Percentiles rank a stretch among this genome's conserved stretches.
Conservation (phyloP, 2,797 vertebrate species). For the Danio jaintianensis region DNA sequence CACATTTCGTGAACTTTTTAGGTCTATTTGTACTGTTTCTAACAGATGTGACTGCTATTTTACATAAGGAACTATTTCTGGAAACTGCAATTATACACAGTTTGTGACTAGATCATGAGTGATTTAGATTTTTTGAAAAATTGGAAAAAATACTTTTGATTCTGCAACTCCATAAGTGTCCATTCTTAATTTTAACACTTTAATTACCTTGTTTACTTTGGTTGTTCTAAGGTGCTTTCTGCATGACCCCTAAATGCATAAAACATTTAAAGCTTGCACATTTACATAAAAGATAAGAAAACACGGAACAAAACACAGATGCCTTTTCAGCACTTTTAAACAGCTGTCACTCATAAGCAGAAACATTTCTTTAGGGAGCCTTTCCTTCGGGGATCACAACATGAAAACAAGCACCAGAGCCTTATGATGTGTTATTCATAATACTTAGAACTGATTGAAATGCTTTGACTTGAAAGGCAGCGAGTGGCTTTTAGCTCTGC, state of each 20-base stretch:
- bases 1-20: too few relatives aligned
- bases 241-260: too few relatives aligned
- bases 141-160: too few relatives aligned
- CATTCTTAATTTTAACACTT: neutral
- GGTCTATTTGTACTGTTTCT: too few relatives aligned
- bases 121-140: too few relatives aligned
- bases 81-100: too few relatives aligned
- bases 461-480: slow-evolving; percentile 25
- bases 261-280: neutral
- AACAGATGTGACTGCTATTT: too few relatives aligned
- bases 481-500: slow-evolving; percentile 51
- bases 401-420: slow-evolving; percentile 14
- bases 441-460: slow-evolving; percentile 43
- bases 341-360: slow-evolving; percentile 22
- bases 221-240: neutral
- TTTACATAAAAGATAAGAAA: slow-evolving; percentile 1
- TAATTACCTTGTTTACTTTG: neutral
- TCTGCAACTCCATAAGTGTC: neutral
- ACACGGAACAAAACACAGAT: neutral
- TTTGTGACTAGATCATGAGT: too few relatives aligned
- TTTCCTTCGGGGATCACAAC: neutral
- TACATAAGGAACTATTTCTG: too few relatives aligned
- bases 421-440: slow-evolving; percentile 52
- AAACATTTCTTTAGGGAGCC: neutral
- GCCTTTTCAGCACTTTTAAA: neutral